Conservation (phyloP, 2,113 vertebrate genomes). For the Hiodon alosoides region DNA sequence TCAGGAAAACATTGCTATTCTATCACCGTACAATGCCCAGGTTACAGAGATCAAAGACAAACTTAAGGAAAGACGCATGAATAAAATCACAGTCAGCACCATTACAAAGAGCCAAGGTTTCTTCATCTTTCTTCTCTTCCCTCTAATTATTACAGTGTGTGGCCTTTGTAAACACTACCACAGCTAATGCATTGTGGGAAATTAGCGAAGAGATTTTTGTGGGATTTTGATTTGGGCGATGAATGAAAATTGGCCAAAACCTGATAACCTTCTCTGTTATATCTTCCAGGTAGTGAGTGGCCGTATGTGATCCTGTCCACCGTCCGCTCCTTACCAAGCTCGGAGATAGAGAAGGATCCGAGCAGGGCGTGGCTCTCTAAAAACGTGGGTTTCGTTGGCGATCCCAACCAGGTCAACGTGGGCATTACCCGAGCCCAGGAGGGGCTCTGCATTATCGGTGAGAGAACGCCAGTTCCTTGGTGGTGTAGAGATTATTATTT, state of each 20-base stretch:
- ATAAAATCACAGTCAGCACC: conserved; percentile 63
- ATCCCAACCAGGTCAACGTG: conserved; percentile 83
- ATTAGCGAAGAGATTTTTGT: neutral
- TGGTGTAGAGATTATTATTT: neutral
- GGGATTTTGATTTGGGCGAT: too few relatives aligned
- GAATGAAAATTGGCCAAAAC: neutral
- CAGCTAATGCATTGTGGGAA: neutral
- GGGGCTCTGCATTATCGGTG: conserved; percentile 84
- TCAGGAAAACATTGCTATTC: conserved; percentile 64
- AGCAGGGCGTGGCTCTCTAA: conserved; percentile 67
- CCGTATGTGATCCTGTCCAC: conserved; percentile 79
- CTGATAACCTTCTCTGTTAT: neutral
- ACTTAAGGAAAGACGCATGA: conserved; percentile 42
- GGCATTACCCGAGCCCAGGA: conserved; percentile 81
- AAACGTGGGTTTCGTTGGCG: conserved; percentile 70
- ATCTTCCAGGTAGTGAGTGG: conserved; percentile 80
- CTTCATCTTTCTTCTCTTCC: neutral
- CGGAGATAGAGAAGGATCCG: conserved; percentile 52
- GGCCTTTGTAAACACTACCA: too few relatives aligned
- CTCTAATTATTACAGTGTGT: neutral
- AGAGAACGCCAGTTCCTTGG: conserved; percentile 14
- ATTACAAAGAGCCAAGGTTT: conserved; percentile 88
- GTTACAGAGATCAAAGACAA: conserved; percentile 62
- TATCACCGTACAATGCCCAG: conserved; percentile 85
- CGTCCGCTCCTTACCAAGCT: conserved; percentile 64